Evolutionary conservation across 2,113 vertebrate genomes (phyloP).

Genomic region (Spermophilus dauricus): DNA sequence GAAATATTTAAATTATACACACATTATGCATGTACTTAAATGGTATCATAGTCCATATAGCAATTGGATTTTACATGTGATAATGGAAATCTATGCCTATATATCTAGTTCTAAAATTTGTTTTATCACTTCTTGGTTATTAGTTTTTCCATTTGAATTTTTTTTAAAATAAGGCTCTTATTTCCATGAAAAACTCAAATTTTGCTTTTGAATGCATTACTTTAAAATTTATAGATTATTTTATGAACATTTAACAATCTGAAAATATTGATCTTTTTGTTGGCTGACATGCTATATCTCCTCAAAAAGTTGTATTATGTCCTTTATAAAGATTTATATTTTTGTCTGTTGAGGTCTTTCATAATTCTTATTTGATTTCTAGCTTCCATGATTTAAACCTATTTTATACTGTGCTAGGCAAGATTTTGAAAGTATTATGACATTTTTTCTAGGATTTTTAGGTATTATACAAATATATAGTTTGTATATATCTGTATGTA

Average conservation of each 20-base stretch:
- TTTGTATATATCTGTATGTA: not conserved
- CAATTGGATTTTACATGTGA: not conserved
- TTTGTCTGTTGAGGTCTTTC: not conserved
- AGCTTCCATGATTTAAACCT: not conserved
- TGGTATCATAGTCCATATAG: not conserved
- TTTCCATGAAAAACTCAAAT: not conserved
- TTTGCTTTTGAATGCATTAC: not conserved
- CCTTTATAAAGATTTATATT: not conserved
- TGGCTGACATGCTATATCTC: not conserved
- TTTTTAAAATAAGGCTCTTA: not conserved
- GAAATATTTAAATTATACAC: not conserved
- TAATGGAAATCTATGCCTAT: not conserved
- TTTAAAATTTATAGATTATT: not conserved
- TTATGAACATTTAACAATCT: not conserved
- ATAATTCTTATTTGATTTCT: not conserved
- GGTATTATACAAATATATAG: not conserved
- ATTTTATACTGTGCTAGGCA: not conserved
- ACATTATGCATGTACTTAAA: not conserved
- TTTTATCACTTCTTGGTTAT: not conserved
- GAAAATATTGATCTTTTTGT: not conserved
- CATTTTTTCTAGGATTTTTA: not conserved
- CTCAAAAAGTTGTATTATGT: not conserved
- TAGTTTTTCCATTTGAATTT: conserved; percentile 1
- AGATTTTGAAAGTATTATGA: not conserved
- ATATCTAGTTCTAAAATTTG: not conserved